These are phyloP conservation scores for Thamnophis elegans DNA, from an alignment of 2,797 vertebrate genomes.

Conservation along the genomic window DNA sequence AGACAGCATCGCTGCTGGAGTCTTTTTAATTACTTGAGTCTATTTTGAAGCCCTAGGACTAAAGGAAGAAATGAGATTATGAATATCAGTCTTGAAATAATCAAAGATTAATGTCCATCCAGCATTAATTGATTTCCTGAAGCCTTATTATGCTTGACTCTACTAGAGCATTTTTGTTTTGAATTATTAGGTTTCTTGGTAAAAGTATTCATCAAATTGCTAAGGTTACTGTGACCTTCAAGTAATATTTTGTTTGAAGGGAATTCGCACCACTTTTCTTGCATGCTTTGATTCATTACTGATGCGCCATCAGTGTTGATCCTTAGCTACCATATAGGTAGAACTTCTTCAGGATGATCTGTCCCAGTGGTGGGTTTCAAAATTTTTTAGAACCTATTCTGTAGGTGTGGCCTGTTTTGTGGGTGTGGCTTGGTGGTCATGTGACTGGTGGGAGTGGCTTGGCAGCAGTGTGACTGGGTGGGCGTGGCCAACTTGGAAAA, in stretches of 20 bases:
- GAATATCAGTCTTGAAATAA: conserved; percentile 6
- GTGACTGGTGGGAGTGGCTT: too few relatives aligned
- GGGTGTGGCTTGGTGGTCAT: too few relatives aligned
- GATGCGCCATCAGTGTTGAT: background rate
- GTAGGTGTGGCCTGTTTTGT: too few relatives aligned
- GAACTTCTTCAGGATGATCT: background rate
- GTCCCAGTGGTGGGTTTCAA: background rate
- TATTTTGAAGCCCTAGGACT: background rate
- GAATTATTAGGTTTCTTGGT: background rate
- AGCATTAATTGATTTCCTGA: background rate
- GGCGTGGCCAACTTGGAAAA: too few relatives aligned
- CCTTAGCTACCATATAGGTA: background rate
- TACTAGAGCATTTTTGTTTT: background rate
- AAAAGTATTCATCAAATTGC: too few relatives aligned
- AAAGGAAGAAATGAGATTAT: background rate
- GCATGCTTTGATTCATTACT: background rate
- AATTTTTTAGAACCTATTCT: too few relatives aligned
- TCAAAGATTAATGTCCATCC: background rate
- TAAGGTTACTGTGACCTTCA: background rate
- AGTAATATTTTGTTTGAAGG: background rate
- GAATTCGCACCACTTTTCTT: background rate
- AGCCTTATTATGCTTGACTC: background rate
- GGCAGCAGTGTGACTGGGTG: too few relatives aligned
- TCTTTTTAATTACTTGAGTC: conserved; percentile 5
- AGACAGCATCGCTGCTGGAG: background rate